Percentiles rank a stretch among this genome's conserved stretches.
Evolutionary conservation across 2,113 vertebrate species (phyloP).

Genomic region (Cyprinus carpio): DNA sequence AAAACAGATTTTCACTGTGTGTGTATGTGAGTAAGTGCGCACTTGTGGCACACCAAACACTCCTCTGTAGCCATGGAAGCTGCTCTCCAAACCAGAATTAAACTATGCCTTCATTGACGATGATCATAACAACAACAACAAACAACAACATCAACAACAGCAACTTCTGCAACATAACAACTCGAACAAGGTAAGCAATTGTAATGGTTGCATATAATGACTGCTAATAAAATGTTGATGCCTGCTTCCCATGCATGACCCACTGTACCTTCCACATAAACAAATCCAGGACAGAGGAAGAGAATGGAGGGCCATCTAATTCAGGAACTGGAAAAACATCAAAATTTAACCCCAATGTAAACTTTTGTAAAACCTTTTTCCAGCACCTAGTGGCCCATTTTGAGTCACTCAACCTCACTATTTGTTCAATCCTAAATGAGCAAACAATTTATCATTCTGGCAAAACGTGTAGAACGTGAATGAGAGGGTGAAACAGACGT

Average conservation of each 20-base stretch:
- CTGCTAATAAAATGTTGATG: slow-evolving; percentile 25
- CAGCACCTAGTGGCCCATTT: slow-evolving; percentile 57
- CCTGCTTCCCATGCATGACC: slow-evolving; percentile 42
- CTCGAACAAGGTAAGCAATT: slow-evolving; percentile 31
- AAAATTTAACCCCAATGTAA: slow-evolving; percentile 64
- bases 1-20: slow-evolving; percentile 34
- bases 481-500: background rate
- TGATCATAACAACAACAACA: slow-evolving; percentile 48
- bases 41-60: slow-evolving; percentile 39
- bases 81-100: slow-evolving; percentile 33
- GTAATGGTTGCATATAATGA: slow-evolving; percentile 12
- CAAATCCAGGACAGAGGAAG: slow-evolving; percentile 45
- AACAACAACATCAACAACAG: slow-evolving; percentile 27
- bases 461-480: background rate
- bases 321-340: slow-evolving; percentile 57
- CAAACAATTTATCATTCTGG: slow-evolving; percentile 70
- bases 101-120: slow-evolving; percentile 41
- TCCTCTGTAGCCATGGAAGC: slow-evolving; percentile 35
- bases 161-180: slow-evolving; percentile 43
- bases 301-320: slow-evolving; percentile 43
- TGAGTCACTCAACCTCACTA: slow-evolving; percentile 70
- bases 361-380: slow-evolving; percentile 58
- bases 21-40: slow-evolving; percentile 33
- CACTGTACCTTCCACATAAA: slow-evolving; percentile 42
- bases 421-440: slow-evolving; percentile 64